These are phyloP conservation scores for Ooceraea biroi DNA, from an alignment of 1,140 invertebrate species.

Conservation along the genomic window DNA sequence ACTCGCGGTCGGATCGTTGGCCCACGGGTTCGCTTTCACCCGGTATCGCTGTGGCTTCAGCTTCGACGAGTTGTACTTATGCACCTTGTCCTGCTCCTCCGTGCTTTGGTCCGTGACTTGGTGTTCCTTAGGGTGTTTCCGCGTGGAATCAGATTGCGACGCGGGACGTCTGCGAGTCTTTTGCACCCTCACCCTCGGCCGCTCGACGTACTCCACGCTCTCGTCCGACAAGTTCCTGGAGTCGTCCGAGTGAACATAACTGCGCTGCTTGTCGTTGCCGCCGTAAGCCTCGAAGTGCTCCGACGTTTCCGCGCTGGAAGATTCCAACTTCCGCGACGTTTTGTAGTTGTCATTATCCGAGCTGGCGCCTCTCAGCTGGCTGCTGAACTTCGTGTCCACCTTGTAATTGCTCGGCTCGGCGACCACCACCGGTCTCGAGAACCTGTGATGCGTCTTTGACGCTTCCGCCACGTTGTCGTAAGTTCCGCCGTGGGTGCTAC, in stretches of 20 bases:
- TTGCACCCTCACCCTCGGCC: conserved; percentile 72
- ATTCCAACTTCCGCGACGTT: conserved; percentile 46
- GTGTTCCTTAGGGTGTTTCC: conserved; percentile 81
- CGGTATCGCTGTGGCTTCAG: conserved; percentile 75
- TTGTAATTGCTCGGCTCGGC: conserved; percentile 76
- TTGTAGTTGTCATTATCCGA: conserved; percentile 19
- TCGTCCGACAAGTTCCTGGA: conserved; percentile 78
- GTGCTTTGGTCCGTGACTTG: conserved; percentile 66
- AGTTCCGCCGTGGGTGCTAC: conserved; percentile 7
- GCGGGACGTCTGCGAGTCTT: conserved; percentile 80
- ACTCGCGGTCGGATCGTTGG: conserved; percentile 72
- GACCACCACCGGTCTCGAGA: conserved; percentile 77
- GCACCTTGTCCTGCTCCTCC: conserved; percentile 66
- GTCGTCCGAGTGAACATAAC: conserved; percentile 76
- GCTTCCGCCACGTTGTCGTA: conserved; percentile 20
- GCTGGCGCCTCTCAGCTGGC: neutral
- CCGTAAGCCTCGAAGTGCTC: conserved; percentile 59
- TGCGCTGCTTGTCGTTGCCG: conserved; percentile 66
- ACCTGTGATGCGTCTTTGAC: conserved; percentile 49
- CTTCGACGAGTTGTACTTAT: conserved; percentile 63
- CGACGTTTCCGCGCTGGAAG: conserved; percentile 4
- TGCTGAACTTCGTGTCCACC: conserved; percentile 66
- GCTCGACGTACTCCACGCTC: conserved; percentile 79
- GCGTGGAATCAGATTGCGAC: conserved; percentile 64
- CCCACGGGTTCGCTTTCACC: conserved; percentile 75